Conservation (phyloP, 2,888 invertebrate species). For the Ophion slaviceki region DNA sequence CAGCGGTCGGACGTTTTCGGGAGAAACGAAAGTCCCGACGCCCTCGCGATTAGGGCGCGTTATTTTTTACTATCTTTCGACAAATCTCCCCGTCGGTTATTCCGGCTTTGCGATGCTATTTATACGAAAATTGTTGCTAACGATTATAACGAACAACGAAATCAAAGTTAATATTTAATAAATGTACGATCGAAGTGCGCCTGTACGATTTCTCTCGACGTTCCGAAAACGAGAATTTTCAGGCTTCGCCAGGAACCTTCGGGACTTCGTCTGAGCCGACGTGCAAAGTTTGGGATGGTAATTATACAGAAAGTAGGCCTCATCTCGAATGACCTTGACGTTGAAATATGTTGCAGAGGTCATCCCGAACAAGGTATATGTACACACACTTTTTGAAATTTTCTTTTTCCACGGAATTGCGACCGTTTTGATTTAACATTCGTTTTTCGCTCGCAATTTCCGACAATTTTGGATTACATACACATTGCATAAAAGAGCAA, state of each 20-base stretch:
- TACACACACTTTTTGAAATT: too few species aligned
- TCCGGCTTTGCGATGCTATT: constrained; percentile 51
- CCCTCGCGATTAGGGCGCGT: constrained; percentile 18
- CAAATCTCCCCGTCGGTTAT: constrained; percentile 42
- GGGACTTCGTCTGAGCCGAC: too few species aligned
- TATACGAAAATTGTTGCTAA: constrained; percentile 54
- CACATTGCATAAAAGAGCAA: too few species aligned
- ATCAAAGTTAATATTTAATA: constrained; percentile 59
- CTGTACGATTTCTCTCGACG: neutral
- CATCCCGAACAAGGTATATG: too few species aligned
- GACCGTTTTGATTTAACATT: too few species aligned
- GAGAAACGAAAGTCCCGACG: constrained; percentile 23
- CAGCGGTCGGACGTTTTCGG: constrained; percentile 35
- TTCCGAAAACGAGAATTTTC: neutral
- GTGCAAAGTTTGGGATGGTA: neutral
- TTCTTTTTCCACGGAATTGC: too few species aligned
- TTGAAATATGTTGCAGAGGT: too few species aligned
- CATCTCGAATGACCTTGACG: too few species aligned
- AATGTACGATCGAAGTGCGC: constrained; percentile 47
- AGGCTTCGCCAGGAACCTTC: neutral
- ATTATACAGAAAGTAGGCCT: too few species aligned
- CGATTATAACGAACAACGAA: constrained; percentile 52
- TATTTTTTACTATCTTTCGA: constrained; percentile 55
- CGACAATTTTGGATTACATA: too few species aligned
- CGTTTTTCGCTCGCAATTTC: too few species aligned